Percentiles rank a stretch among this genome's conserved stretches.
Conservation (phyloP, 1,140 invertebrate species). For the Camponotus vicinus region DNA sequence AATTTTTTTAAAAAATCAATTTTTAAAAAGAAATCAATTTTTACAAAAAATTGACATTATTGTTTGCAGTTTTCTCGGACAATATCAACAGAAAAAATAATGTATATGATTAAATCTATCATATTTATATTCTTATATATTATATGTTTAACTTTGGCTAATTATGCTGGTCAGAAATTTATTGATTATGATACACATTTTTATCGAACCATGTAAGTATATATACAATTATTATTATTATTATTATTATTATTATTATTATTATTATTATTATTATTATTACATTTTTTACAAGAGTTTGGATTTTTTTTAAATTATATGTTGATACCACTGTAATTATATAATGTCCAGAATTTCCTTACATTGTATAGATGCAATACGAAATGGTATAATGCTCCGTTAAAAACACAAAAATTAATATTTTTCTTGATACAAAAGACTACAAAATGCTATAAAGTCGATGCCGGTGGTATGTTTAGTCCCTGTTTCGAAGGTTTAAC, state of each 20-base stretch:
- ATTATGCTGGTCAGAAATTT: conserved; percentile 40
- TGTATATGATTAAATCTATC: conserved; percentile 2
- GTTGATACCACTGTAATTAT: background rate
- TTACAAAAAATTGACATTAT: background rate
- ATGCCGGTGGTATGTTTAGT: conserved; percentile 38
- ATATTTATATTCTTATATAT: background rate
- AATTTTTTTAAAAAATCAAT: background rate
- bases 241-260: too few relatives aligned
- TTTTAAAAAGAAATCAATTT: background rate
- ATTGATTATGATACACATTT: background rate
- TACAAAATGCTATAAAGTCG: conserved; percentile 32
- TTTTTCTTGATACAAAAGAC: conserved; percentile 28
- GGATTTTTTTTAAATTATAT: too few relatives aligned
- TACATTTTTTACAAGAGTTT: too few relatives aligned
- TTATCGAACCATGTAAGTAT: conserved; percentile 8
- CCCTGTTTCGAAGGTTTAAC: conserved; percentile 29
- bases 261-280: background rate
- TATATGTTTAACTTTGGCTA: background rate
- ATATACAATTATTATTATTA: background rate
- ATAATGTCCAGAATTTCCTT: background rate
- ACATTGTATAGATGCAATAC: conserved; percentile 27
- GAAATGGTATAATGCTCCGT: conserved; percentile 25
- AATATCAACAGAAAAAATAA: too few relatives aligned
- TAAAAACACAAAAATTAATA: conserved; percentile 41
- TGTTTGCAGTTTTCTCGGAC: conserved; percentile 4